phyloP scores from a whole-genome alignment of 2,888 invertebrate species.

The Rotaria magnacalcarata region DNA sequence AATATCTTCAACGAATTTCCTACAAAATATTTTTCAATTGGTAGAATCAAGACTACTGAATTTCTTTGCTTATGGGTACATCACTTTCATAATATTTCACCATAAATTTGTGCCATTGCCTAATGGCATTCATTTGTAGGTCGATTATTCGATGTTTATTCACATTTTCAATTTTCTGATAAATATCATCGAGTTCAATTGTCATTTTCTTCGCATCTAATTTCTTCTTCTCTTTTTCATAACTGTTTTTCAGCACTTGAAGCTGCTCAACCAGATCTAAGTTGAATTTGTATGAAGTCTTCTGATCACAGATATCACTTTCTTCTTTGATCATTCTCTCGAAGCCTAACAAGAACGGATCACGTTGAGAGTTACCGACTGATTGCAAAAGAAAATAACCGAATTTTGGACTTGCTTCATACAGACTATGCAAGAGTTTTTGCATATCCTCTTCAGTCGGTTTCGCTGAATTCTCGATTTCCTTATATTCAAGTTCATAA shows the following conservation, averaged over 20 bases:
- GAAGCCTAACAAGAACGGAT: not conserved
- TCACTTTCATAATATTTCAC: not conserved
- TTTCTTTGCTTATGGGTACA: not conserved
- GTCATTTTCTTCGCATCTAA: too few relatives aligned
- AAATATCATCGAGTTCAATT: not conserved
- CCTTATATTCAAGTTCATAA: not conserved
- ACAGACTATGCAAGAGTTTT: not conserved
- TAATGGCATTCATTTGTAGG: not conserved
- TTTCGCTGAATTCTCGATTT: too few relatives aligned
- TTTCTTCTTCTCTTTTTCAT: too few relatives aligned
- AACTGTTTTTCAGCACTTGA: too few relatives aligned
- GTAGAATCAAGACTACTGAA: too few relatives aligned
- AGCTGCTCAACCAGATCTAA: too few relatives aligned
- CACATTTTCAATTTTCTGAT: not conserved
- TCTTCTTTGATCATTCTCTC: slow-evolving; percentile 5
- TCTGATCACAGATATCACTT: not conserved
- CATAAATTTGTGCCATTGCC: not conserved
- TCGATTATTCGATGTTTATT: not conserved
- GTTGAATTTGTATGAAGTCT: too few relatives aligned
- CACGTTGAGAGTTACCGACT: too few relatives aligned
- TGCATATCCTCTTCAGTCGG: too few relatives aligned
- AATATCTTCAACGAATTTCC: too few relatives aligned
- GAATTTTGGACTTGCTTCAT: not conserved
- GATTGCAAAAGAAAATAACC: not conserved
- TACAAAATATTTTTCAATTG: too few relatives aligned